Base-by-base conservation (phyloP, 2,113 vertebrate species). In the Rallus limicola region DNA sequence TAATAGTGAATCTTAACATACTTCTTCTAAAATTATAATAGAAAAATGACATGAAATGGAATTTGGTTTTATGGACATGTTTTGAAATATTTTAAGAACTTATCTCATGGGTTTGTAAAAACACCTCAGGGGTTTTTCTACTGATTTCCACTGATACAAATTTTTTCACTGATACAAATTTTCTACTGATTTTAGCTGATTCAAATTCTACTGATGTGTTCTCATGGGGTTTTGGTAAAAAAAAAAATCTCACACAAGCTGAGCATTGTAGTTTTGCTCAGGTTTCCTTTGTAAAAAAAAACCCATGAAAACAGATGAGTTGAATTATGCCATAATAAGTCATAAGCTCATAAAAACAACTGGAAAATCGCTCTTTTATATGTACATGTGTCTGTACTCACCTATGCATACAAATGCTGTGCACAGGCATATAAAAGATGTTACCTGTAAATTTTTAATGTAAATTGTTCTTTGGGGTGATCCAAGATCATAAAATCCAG, bases 401-500 rank as follows among this genome's bases (percentile, higher is more conserved):
- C 63, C 77, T 85, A 20, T 36, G 91, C 93, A 91, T 69, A 92
- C 53, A 93, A 96, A 89, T 75, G 42, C 16, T 16, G 42, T 60
- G 85, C 67, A 60, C 28, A 56, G 34, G 56, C 88, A 44, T 17
- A 59, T 21, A 56, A 40, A 85, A 71, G 29, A 79, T 1, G 31
- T 20, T 58, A 84, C 0, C n/a, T 78, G 56, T 78, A 67, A 36
- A 71, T 55, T 72, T 86, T 70, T 68, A 25, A 79, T 75, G 77
- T 4, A 53, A 48, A 82, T 82, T 91, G 50, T 11, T 77, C 86
- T 93, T 88, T 59, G 42, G 48, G 69, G 36, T 56, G 44, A 93
- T 70, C 36, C n/a, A 79, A 34, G 55, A 82, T 58, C 19, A 79
- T 18, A 77, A 91, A 90, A 88, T 5, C 1, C 7, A 88, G 21